Base-by-base conservation (phyloP, 2,888 invertebrate genomes). In the Hypena proboscidalis region DNA sequence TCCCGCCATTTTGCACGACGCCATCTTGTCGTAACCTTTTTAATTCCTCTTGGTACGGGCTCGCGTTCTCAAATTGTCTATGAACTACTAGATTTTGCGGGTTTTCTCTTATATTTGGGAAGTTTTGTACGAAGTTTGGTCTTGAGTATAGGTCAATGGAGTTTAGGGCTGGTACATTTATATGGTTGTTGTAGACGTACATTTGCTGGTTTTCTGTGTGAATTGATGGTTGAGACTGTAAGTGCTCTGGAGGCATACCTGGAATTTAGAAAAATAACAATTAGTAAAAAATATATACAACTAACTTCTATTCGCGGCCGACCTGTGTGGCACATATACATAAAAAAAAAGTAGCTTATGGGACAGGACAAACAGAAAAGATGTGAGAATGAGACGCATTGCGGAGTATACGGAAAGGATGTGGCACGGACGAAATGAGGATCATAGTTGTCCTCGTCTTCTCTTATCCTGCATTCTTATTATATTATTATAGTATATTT, bases 71-170 rank as follows among this genome's bases (percentile, higher is more conserved):
- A 41, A 75, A 87, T 58, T 88, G 83, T 59, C 81, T 71, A 17
- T 87, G 80, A 0, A 90, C 53, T 1, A 90, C 88, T 62, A 90
- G 58, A 30, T 90, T 90, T 54, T 90, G 88, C 0, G 90, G 89
- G 13, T 89, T 86, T 15, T 88, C 87, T 29, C 84, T 60, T 14
- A 66, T 71, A 1, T 68, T 61, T 0, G 67, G 52, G 51, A 75
- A 87, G 35, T 74, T 82, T 50, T 83, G 85, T 0, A 77, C 49
- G 49, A 81, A 89, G 29, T 75, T 83, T 36, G 71, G 63, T 19
- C 86, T 68, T 0, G 82, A 55, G 48, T 87, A 90, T 1, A 85
- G 36, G 20, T 84, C 83, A 54, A 80, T 59, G 0, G 77, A 53
- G 48, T 78, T 81, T 1, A 81, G 15, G 0, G 80, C 65, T 1